Percentiles rank a stretch among this genome's conserved stretches.
These are phyloP conservation scores for Lacanobia wlatinum DNA, from an alignment of 2,888 invertebrate genomes.

Conservation along the genomic window DNA sequence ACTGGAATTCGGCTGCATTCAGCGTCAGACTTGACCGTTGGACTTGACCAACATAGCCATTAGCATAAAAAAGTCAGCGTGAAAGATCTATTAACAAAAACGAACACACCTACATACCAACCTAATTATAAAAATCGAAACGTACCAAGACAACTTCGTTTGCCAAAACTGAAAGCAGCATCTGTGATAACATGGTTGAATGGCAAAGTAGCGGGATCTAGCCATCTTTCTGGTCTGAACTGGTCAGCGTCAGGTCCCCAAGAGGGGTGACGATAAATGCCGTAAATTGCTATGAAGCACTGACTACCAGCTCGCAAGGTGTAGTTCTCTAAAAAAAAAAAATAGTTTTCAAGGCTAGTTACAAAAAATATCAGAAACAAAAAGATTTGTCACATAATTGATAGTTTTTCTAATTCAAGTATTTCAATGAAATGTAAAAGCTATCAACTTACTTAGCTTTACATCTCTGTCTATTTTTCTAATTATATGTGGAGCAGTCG, in stretches of 20 bases:
- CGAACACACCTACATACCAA: neutral
- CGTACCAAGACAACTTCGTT: conserved; percentile 58
- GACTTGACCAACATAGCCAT: no score
- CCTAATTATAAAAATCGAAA: no score
- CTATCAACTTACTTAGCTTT: conserved; percentile 16
- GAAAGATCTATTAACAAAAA: neutral
- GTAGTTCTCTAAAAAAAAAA: conserved; percentile 35
- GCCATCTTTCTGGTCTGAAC: conserved; percentile 25
- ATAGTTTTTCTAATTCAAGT: neutral
- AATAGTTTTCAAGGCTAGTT: neutral
- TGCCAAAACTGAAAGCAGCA: conserved; percentile 55
- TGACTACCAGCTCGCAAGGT: conserved; percentile 45
- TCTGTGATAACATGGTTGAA: conserved; percentile 19
- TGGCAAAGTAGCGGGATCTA: conserved; percentile 42
- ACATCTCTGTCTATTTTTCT: conserved; percentile 23
- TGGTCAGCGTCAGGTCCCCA: conserved; percentile 56
- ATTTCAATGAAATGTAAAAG: neutral
- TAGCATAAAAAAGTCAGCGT: no score
- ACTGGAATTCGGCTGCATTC: neutral
- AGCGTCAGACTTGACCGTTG: no score
- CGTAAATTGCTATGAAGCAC: conserved; percentile 19
- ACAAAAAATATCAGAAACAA: neutral
- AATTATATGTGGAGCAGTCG: neutral
- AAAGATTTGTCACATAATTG: neutral
- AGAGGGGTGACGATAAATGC: conserved; percentile 29